Evolutionary conservation across 2,888 invertebrate species (phyloP).

Genomic region (Coecobrya sp.): DNA sequence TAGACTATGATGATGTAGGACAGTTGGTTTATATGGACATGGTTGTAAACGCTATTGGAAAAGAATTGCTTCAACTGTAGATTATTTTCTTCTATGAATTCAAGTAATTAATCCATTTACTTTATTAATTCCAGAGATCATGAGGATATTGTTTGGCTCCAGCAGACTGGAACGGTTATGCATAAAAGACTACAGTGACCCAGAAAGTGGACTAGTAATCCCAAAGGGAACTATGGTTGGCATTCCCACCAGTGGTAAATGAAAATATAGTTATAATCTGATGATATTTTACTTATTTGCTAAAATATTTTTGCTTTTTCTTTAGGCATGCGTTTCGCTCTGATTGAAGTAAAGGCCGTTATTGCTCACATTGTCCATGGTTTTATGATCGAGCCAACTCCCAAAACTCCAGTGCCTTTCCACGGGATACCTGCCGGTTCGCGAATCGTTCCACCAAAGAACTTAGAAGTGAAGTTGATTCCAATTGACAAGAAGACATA

Average conservation of each 20-base stretch:
- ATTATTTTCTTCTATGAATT: neutral
- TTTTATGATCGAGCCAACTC: slow-evolving; percentile 69
- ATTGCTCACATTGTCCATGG: slow-evolving; percentile 57
- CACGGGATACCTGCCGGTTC: neutral
- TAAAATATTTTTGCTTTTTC: neutral
- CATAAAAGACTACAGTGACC: slow-evolving; percentile 70
- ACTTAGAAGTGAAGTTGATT: no score
- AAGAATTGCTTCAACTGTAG: no score
- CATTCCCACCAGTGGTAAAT: no score
- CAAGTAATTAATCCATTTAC: no score
- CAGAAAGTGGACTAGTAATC: slow-evolving; percentile 62
- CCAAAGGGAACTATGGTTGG: slow-evolving; percentile 65
- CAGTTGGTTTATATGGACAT: slow-evolving; percentile 82
- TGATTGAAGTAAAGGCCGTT: neutral
- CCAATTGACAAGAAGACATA: no score
- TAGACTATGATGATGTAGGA: slow-evolving; percentile 80
- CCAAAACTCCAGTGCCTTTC: slow-evolving; percentile 68
- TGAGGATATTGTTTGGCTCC: neutral
- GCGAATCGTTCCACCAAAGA: neutral
- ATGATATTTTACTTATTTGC: no score
- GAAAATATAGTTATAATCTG: no score
- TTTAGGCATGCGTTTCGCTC: neutral
- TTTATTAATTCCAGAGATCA: slow-evolving; percentile 14
- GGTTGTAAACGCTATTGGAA: slow-evolving; percentile 75
- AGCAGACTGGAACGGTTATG: slow-evolving; percentile 86